A percentile compares a stretch with the other conserved stretches of the same genome.
phyloP scores from a whole-genome alignment of 64 coral and sea anemone species.

The Pachyseris speciosa region DNA sequence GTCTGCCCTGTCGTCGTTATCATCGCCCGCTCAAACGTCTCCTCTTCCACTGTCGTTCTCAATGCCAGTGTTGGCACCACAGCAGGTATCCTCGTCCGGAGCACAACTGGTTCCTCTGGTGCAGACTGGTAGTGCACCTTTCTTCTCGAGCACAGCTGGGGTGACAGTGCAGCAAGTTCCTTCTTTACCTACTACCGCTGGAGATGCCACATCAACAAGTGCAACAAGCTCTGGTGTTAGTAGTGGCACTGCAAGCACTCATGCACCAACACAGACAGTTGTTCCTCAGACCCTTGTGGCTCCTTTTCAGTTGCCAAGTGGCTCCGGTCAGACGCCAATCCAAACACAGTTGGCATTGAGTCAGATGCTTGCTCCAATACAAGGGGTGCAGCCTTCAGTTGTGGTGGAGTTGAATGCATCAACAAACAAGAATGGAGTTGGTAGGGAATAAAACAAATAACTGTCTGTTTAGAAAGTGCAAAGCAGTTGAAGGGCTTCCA shows the following conservation, averaged over 20 bases:
- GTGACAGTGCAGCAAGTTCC: not conserved
- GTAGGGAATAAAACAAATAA: not conserved
- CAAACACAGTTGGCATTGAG: constrained; percentile 49
- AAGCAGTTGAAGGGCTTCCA: too few species aligned
- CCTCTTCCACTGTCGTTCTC: constrained; percentile 87
- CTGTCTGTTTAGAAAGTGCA: not conserved
- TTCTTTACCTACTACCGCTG: not conserved
- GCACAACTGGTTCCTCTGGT: constrained; percentile 64
- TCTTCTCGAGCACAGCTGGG: constrained; percentile 43
- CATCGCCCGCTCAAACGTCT: constrained; percentile 90
- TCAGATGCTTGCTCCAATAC: constrained; percentile 36
- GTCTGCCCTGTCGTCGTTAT: constrained; percentile 89
- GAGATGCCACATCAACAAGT: not conserved
- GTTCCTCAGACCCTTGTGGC: constrained; percentile 72
- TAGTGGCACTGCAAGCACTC: not conserved
- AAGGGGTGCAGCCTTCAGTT: constrained; percentile 24
- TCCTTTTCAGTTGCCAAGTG: constrained; percentile 26
- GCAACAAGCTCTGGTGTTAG: constrained; percentile 12
- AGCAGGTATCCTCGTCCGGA: constrained; percentile 23
- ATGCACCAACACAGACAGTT: constrained; percentile 50
- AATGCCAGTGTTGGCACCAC: constrained; percentile 76
- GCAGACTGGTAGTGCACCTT: constrained; percentile 37
- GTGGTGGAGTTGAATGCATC: constrained; percentile 16
- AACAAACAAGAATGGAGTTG: constrained; percentile 28
- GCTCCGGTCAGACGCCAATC: constrained; percentile 30